A percentile compares a stretch with the other conserved stretches of the same genome.
These are phyloP conservation scores for Tetramorium parvispinum DNA, from an alignment of 1,140 invertebrate species.

Conservation along the genomic window DNA sequence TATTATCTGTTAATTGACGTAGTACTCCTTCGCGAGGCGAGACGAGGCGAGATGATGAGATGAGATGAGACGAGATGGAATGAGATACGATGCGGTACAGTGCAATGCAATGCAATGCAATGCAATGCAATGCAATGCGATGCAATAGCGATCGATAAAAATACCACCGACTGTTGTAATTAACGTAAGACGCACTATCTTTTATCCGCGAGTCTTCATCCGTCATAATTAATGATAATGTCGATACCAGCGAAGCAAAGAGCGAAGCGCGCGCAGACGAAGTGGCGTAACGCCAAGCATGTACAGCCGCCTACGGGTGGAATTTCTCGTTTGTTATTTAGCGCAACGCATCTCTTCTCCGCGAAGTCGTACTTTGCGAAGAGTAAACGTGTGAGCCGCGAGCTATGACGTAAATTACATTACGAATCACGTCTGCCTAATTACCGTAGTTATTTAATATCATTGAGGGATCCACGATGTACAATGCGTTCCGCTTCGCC, in stretches of 20 bases:
- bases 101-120: background rate
- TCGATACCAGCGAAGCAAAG: constrained; percentile 31
- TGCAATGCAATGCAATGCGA: background rate
- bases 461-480: constrained; percentile 32
- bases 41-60: background rate
- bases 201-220: constrained; percentile 10
- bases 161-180: constrained; percentile 15
- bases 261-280: background rate
- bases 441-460: constrained; percentile 55
- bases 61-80: background rate
- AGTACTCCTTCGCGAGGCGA: background rate
- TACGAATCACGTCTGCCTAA: constrained; percentile 35
- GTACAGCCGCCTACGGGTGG: background rate
- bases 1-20: constrained; percentile 37
- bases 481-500: background rate
- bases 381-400: constrained; percentile 32
- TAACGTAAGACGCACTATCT: constrained; percentile 17
- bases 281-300: background rate
- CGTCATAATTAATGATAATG: constrained; percentile 45
- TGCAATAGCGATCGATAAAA: background rate
- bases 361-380: constrained; percentile 3
- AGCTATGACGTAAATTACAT: constrained; percentile 34
- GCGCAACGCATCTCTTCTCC: constrained; percentile 18
- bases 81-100: background rate
- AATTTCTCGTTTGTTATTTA: constrained; percentile 55